A percentile compares a stretch with the other conserved stretches of the same genome.
Conservation (phyloP, 2,797 vertebrate species). For the Helarctos malayanus region DNA sequence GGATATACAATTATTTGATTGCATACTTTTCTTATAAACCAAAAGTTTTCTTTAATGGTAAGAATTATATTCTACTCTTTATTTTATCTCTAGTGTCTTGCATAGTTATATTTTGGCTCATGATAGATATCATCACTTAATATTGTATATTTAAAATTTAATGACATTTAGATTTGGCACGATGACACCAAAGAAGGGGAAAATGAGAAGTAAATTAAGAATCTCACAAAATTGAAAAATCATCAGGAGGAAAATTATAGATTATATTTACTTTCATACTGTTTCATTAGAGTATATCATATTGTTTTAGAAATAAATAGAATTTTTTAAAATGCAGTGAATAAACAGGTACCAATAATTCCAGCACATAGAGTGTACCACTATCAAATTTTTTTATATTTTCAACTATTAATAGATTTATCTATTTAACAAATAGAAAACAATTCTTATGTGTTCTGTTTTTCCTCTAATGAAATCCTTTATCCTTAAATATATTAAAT, state of each 20-base stretch:
- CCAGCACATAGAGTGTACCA: accelerated
- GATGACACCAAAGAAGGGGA: not conserved
- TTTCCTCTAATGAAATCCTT: not conserved
- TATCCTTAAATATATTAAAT: not conserved
- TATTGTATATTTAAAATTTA: not conserved
- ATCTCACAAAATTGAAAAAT: not conserved
- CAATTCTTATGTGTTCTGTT: not conserved
- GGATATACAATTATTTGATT: not conserved
- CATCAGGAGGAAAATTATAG: not conserved
- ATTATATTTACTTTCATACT: not conserved
- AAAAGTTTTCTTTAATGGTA: not conserved
- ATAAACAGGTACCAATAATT: not conserved
- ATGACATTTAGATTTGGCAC: not conserved
- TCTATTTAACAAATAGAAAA: not conserved
- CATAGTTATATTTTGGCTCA: not conserved
- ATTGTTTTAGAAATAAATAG: not conserved
- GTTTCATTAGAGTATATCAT: not conserved
- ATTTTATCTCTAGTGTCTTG: not conserved
- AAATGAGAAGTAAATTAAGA: not conserved
- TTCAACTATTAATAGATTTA: not conserved
- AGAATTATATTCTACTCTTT: not conserved
- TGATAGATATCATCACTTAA: not conserved
- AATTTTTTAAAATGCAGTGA: not conserved
- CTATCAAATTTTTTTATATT: not conserved
- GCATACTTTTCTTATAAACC: not conserved